A percentile compares a stretch with the other conserved stretches of the same genome.
Conservation (phyloP, 2,888 invertebrate species). For the Nymphalis c-album region DNA sequence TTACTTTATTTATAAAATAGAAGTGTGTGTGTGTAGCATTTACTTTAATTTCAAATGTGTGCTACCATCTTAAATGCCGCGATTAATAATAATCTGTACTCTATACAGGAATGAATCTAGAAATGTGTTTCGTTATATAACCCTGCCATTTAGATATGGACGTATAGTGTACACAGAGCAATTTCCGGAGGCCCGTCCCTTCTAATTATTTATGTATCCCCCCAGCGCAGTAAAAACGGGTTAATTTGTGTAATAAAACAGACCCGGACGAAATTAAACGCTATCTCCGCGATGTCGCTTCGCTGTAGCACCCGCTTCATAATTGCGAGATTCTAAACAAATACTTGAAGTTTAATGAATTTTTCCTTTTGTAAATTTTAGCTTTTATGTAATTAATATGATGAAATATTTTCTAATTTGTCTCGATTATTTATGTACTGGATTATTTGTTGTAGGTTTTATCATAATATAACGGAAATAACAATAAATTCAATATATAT, state of each 20-base stretch:
- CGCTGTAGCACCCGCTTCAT: slow-evolving; percentile 50
- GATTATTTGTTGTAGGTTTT: neutral
- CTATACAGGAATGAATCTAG: neutral
- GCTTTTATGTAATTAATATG: slow-evolving; percentile 17
- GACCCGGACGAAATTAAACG: slow-evolving; percentile 55
- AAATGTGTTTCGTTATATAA: neutral
- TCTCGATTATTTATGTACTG: neutral
- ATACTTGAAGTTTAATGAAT: slow-evolving; percentile 64
- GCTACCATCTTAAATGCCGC: too few species aligned
- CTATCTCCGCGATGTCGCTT: slow-evolving; percentile 46
- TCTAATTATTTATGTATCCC: slow-evolving; percentile 66
- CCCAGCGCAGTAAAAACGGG: slow-evolving; percentile 64
- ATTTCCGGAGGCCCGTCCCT: slow-evolving; percentile 46
- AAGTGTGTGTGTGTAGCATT: too few species aligned
- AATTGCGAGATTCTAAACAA: slow-evolving; percentile 60
- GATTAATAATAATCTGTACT: neutral
- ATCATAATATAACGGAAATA: too few species aligned
- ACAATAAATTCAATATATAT: too few species aligned
- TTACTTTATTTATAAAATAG: too few species aligned
- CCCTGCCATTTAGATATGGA: slow-evolving; percentile 9
- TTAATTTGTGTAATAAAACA: slow-evolving; percentile 73
- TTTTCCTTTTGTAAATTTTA: slow-evolving; percentile 51
- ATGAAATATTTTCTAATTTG: neutral
- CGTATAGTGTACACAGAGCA: slow-evolving; percentile 42
- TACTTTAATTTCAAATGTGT: too few species aligned